Evolutionary conservation across 2,113 vertebrate species (phyloP).

Genomic region (Centropus unirufus): DNA sequence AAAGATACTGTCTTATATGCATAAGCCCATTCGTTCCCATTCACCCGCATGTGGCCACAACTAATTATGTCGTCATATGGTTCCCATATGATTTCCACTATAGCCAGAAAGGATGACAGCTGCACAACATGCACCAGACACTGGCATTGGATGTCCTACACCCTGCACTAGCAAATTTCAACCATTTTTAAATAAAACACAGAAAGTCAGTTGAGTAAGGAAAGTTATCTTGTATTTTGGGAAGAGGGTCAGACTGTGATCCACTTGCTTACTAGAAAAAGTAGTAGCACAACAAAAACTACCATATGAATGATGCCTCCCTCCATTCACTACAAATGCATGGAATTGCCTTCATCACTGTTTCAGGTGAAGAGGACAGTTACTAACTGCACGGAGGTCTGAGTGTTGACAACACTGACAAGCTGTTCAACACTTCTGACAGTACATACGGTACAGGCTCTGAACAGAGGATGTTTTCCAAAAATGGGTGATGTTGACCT

Average conservation of each 20-base stretch:
- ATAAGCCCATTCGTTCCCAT: background rate
- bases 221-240: conserved; percentile 4
- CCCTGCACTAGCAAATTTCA: background rate
- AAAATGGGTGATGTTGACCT: background rate
- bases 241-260: background rate
- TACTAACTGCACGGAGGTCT: background rate
- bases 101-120: background rate
- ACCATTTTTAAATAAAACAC: background rate
- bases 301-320: background rate
- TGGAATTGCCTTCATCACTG: background rate
- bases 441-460: too few relatives aligned
- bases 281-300: background rate
- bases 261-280: background rate
- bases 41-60: background rate
- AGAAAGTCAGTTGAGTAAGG: background rate
- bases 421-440: background rate
- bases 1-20: background rate
- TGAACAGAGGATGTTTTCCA: background rate
- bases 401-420: background rate
- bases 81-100: background rate
- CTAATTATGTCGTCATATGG: conserved; percentile 26
- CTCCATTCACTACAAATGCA: background rate
- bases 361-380: background rate
- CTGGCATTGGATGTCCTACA: background rate
- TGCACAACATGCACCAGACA: background rate